Conservation (phyloP, 2,888 invertebrate genomes). For the Standfussiana lucernea region DNA sequence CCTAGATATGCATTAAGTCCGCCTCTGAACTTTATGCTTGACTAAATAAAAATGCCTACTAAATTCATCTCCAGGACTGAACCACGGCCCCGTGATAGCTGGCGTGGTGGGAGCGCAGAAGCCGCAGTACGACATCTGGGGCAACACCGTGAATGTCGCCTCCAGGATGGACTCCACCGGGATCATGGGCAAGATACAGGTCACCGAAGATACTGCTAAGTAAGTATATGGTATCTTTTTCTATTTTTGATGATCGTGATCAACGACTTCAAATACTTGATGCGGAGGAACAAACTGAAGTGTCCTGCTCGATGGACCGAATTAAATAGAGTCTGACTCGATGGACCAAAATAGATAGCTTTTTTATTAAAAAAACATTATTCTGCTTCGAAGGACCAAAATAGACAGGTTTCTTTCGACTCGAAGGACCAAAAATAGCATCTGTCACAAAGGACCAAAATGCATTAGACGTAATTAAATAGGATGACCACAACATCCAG, state of each 20-base stretch:
- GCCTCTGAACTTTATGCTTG: no score
- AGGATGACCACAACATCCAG: background rate
- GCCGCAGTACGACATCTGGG: slow-evolving; percentile 99
- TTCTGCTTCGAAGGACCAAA: background rate
- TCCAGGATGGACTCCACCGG: slow-evolving; percentile 99
- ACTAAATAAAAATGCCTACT: background rate
- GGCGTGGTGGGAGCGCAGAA: slow-evolving; percentile 99
- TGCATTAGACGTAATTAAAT: background rate
- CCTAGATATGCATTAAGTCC: no score
- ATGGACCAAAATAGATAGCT: background rate
- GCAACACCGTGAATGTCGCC: slow-evolving; percentile 99
- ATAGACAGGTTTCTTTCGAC: no score
- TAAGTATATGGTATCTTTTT: slow-evolving; percentile 64
- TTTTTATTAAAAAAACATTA: background rate
- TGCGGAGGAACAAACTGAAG: background rate
- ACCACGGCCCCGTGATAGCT: slow-evolving; percentile 98
- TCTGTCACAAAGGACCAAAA: no score
- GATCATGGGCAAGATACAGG: slow-evolving; percentile 96
- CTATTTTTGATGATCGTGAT: background rate
- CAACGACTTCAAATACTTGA: background rate
- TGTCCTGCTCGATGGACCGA: no score
- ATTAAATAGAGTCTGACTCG: background rate
- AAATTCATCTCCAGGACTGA: slow-evolving; percentile 90
- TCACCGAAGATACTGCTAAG: slow-evolving; percentile 90
- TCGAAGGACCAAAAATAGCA: background rate